Evolutionary conservation across 1,140 invertebrate genomes (phyloP), one percentile per base, ranked within the genome.

Genomic region (Zophobas morio): DNA sequence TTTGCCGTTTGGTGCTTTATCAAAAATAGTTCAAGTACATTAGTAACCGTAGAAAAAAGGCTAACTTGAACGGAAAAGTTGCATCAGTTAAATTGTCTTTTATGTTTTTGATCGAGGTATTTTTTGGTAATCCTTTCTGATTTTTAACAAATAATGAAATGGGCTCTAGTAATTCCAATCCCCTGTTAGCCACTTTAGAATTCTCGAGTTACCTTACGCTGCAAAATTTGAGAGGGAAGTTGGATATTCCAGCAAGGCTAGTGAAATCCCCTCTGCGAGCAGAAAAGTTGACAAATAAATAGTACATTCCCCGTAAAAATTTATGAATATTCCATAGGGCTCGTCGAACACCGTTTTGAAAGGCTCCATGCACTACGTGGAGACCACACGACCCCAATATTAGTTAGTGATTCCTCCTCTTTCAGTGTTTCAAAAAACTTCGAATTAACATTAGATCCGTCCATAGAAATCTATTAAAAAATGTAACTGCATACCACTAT

Each of bases 331-430:
- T n/a, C 63, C 63, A 70, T 34, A 6, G 6, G 1, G 37, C 63
- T 20, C 4, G n/a, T n/a, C 35, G 2, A 33, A 34, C 6, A 20
- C 63, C 63, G 1, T 20, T 37, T 40, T 40, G 34, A 6, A 70
- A 36, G 39, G 63, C 63, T 8, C 63, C 63, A 70, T 70, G 63
- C 35, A 70, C 33, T 34, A 70, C 63, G 35, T 70, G 63, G 1
- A 70, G 63, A 8, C 63, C 63, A 70, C 63, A 70, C 39, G 63
- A 70, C 6, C 63, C 63, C 20, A 70, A 70, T 35, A 5, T 70
- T 6, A n/a, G 6, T 1, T n/a, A n/a, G 8, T 42, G 20, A 37
- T 70, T 70, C 63, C 20, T 70, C 6, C 39, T 70, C 35, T 46
- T 70, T 39, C 6, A 70, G 35, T 8, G 39, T 37, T 35, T 46